A percentile compares a stretch with the other conserved stretches of the same genome.
Conservation (phyloP, 2,797 vertebrate species). For the Myotis pilosus region DNA sequence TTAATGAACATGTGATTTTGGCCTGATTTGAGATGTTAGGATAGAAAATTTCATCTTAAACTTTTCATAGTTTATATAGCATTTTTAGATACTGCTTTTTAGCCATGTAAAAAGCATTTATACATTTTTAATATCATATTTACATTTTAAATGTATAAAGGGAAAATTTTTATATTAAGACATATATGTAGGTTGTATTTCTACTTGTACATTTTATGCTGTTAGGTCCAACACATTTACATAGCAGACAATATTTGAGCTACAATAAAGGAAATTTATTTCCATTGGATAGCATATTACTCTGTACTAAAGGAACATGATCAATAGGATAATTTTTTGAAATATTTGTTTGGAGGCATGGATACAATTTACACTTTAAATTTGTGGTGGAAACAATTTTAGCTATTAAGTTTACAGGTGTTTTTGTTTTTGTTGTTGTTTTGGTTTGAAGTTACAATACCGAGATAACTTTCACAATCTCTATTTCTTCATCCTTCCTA, state of each 20-base stretch:
- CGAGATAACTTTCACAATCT: background rate
- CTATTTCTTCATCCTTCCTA: background rate
- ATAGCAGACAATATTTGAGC: background rate
- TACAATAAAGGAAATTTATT: background rate
- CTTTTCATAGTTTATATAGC: background rate
- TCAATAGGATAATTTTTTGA: background rate
- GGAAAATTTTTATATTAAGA: background rate
- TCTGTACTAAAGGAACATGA: background rate
- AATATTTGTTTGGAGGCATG: background rate
- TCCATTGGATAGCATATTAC: background rate
- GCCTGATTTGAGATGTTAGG: background rate
- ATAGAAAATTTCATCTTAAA: background rate
- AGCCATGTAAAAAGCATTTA: background rate
- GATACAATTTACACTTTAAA: background rate
- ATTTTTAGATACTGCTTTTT: background rate
- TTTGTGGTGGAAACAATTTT: slow-evolving; percentile 7
- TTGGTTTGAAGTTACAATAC: background rate
- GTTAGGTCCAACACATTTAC: background rate
- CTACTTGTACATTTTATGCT: background rate
- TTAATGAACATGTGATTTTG: background rate
- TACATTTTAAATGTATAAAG: background rate
- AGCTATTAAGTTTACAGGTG: background rate
- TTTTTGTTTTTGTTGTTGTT: background rate
- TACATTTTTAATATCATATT: background rate
- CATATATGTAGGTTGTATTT: background rate